These are phyloP conservation scores for Trachemys scripta DNA, from an alignment of 2,113 vertebrate species.

Conservation along the genomic window DNA sequence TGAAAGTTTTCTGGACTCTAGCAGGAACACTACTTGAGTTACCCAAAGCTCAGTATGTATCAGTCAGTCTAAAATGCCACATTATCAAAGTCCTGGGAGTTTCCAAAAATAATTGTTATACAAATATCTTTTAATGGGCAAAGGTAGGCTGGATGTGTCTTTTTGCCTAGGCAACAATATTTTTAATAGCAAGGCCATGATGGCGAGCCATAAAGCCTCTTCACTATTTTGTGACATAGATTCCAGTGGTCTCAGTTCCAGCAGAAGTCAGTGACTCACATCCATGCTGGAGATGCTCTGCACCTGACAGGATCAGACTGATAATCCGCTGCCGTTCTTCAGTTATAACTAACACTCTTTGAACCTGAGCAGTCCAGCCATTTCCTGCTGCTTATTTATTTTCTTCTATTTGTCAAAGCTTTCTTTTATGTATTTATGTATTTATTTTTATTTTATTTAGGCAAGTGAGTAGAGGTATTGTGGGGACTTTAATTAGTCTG, in stretches of 20 bases:
- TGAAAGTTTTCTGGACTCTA: not conserved
- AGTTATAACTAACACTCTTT: constrained; percentile 66
- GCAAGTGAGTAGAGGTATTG: not conserved
- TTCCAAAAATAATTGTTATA: not conserved
- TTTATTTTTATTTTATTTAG: not conserved
- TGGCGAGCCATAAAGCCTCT: not conserved
- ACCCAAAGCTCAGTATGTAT: not conserved
- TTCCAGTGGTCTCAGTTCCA: not conserved
- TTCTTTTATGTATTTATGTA: constrained; percentile 23
- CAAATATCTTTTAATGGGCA: not conserved
- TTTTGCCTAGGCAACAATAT: not conserved
- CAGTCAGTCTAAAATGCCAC: not conserved
- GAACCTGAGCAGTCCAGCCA: constrained; percentile 57
- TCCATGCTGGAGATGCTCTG: constrained; percentile 53
- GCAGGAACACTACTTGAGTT: not conserved
- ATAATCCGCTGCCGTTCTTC: constrained; percentile 50
- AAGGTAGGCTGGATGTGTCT: not conserved
- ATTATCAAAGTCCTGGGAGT: not conserved
- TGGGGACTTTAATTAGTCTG: not conserved
- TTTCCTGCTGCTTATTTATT: constrained; percentile 54
- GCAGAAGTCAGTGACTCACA: constrained; percentile 63
- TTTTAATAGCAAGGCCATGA: not conserved
- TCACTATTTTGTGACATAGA: not conserved
- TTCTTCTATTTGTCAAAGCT: constrained; percentile 64
- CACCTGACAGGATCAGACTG: constrained; percentile 53